Base-by-base conservation (phyloP, 2,113 vertebrate species). In the Clupea harengus region DNA sequence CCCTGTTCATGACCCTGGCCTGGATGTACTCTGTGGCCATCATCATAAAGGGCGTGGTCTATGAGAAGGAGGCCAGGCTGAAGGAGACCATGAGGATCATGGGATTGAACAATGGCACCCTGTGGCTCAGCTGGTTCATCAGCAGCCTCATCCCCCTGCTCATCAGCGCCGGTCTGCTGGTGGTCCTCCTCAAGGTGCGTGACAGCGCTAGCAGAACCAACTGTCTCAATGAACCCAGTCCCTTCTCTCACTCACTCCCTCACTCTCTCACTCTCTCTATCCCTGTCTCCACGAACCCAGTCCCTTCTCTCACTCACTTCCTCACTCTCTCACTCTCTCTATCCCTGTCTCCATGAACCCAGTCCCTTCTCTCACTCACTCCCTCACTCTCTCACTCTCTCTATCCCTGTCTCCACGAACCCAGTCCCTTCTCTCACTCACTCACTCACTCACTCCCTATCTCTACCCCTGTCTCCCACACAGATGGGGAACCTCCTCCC, bases 1-100 rank as follows among this genome's bases (percentile, higher is more conserved):
- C 98, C 0, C 96, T 99, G 25, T 99, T 99, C 93, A 99, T 99
- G 97, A 99, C 97, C 0, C 91, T 99, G 90, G 98, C 98, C 45
- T 99, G 98, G 98, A 99, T 99, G 92, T 99, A 98, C 91, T 98
- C 98, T 0, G 98, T 99, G 91, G 97, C 98, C 25, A 96, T 99
- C 88, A 99, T 99, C 90, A 96, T 99, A 90, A 99, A 99, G 92
- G 95, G 97, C 1, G 97, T 99, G 7, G 98, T 99, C 1, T 99
- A 99, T 0, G 98, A 99, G 94, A 99, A 99, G 91, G 98, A 99
- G 92, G 97, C 98, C 0, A 94, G 98, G 3, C 95, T 99, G 84
- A 99, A 99, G 92, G 98, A 99, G 93, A 99, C 98, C 0, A 99
- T 99, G 98, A 95, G 97, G 85, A 99, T 99, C 85, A 99, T 99